Evolutionary conservation across 2,888 invertebrate genomes (phyloP).

Genomic region (Rhingia rostrata): DNA sequence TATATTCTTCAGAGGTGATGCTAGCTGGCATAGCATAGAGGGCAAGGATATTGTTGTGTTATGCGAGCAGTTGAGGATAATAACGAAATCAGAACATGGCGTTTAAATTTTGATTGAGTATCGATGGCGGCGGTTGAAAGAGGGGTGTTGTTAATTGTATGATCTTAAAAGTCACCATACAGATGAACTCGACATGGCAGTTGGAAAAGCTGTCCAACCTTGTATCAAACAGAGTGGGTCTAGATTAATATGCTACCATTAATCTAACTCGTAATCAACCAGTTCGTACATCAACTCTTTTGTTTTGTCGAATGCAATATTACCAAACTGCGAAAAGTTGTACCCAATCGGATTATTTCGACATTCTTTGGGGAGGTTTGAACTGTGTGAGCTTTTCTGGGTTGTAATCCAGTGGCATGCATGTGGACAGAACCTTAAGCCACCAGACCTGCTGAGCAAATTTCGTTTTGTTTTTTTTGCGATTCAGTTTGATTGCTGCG

Average conservation of each 20-base stretch:
- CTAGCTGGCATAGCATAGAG: background rate
- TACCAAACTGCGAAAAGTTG: background rate
- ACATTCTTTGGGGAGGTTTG: slow-evolving; percentile 42
- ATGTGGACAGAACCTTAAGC: slow-evolving; percentile 17
- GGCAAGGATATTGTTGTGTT: slow-evolving; percentile 1
- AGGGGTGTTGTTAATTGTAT: too few species aligned
- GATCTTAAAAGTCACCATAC: too few species aligned
- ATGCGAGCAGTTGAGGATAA: background rate
- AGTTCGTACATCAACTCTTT: slow-evolving; percentile 51
- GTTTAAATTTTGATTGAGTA: background rate
- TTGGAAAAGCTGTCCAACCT: too few species aligned
- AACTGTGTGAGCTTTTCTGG: slow-evolving; percentile 25
- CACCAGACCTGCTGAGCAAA: slow-evolving; percentile 44
- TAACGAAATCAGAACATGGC: slow-evolving; percentile 27
- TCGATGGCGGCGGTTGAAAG: background rate
- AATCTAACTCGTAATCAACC: background rate
- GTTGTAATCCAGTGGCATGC: slow-evolving; percentile 27
- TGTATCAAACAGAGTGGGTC: too few species aligned
- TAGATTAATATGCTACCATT: background rate
- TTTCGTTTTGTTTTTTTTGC: slow-evolving; percentile 44
- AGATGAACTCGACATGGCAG: too few species aligned
- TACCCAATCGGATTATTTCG: slow-evolving; percentile 18
- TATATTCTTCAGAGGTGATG: slow-evolving; percentile 1
- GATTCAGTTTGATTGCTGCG: slow-evolving; percentile 56
- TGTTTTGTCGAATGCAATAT: slow-evolving; percentile 16